Conservation (phyloP, 2,888 invertebrate species). For the Calameuta filiformis region DNA sequence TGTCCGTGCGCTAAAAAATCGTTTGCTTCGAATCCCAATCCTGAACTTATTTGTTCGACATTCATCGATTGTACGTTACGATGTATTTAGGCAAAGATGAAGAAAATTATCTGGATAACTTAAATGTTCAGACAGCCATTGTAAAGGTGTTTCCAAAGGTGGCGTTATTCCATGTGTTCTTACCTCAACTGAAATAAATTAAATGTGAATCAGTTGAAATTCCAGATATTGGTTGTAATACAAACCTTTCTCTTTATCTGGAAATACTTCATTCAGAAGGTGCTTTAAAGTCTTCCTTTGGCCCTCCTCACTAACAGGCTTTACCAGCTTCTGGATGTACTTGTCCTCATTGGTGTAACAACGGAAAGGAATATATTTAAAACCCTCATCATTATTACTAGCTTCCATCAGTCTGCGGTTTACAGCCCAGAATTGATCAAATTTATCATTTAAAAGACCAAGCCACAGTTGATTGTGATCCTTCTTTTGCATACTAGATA, state of each 20-base stretch:
- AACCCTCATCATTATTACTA: constrained; percentile 80
- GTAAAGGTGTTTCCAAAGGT: constrained; percentile 88
- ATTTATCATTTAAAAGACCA: constrained; percentile 95
- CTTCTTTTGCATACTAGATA: constrained; percentile 93
- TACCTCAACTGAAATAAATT: constrained; percentile 74
- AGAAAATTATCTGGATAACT: constrained; percentile 99
- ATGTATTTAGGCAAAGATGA: constrained; percentile 77
- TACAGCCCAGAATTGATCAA: constrained; percentile 99
- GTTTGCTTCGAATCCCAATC: not conserved
- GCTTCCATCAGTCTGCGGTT: constrained; percentile 96
- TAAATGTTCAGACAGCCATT: constrained; percentile 97
- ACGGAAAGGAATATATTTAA: constrained; percentile 90
- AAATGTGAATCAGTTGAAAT: constrained; percentile 7
- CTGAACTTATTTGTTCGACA: not conserved
- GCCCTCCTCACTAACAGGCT: constrained; percentile 81
- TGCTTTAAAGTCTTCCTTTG: constrained; percentile 78
- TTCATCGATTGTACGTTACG: constrained; percentile 40
- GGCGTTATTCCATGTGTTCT: constrained; percentile 91
- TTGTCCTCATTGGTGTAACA: constrained; percentile 78
- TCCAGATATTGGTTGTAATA: constrained; percentile 9
- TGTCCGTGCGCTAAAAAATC: not conserved
- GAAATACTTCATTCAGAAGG: constrained; percentile 77
- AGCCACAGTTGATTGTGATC: constrained; percentile 97
- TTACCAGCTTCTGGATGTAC: constrained; percentile 80
- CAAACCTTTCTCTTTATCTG: constrained; percentile 69